A percentile compares a stretch with the other conserved stretches of the same genome.
Conservation (phyloP, 2,888 invertebrate genomes). For the Sicus ferrugineus region DNA sequence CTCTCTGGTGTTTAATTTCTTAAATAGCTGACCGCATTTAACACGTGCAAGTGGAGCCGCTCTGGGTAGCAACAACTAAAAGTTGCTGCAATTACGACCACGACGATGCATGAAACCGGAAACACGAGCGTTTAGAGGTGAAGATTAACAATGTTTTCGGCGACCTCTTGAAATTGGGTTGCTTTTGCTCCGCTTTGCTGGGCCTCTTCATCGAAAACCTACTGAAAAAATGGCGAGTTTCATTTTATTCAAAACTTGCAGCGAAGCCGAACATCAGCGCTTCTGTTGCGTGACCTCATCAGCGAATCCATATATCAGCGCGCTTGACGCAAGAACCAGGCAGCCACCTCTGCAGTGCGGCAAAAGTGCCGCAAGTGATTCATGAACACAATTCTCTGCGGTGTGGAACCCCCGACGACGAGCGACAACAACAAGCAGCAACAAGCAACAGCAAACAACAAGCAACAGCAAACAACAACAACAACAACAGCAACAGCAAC, state of each 20-base stretch:
- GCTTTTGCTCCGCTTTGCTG: too few species aligned
- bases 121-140: not conserved
- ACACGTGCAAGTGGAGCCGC: constrained; percentile 11
- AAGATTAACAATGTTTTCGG: not conserved
- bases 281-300: constrained; percentile 16
- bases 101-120: not conserved
- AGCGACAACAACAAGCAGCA: not conserved
- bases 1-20: constrained; percentile 28
- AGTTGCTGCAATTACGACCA: constrained; percentile 10
- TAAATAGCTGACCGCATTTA: constrained; percentile 25
- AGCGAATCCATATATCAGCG: constrained; percentile 19
- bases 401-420: too few species aligned
- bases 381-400: constrained; percentile 15
- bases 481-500: not conserved
- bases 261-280: not conserved
- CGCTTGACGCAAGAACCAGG: constrained; percentile 13
- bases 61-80: not conserved
- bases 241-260: not conserved
- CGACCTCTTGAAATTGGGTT: too few species aligned
- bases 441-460: not conserved
- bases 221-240: not conserved
- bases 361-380: constrained; percentile 16
- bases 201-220: too few species aligned
- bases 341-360: constrained; percentile 1
- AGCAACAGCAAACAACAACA: too few species aligned